phyloP scores from a whole-genome alignment of 2,113 vertebrate species.

The Corydoras sp. region DNA sequence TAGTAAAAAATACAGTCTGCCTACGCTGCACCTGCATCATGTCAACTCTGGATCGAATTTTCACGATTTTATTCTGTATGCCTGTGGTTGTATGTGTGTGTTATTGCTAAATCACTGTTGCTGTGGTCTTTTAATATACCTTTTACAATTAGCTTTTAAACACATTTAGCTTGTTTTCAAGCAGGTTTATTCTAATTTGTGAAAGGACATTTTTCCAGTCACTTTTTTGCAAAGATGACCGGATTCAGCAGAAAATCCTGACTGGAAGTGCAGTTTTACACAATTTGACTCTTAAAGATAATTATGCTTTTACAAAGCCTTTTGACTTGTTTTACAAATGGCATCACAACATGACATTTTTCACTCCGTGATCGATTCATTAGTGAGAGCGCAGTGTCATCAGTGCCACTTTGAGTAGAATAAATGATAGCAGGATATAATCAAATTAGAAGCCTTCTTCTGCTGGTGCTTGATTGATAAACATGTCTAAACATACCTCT shows the following conservation, averaged over 20 bases:
- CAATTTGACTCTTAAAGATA: slow-evolving; percentile 12
- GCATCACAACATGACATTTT: slow-evolving; percentile 21
- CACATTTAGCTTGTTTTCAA: too few relatives aligned
- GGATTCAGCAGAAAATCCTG: neutral
- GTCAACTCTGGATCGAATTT: too few relatives aligned
- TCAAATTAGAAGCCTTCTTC: slow-evolving; percentile 26
- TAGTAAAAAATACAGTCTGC: too few relatives aligned
- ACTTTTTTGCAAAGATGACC: neutral
- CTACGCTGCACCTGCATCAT: too few relatives aligned
- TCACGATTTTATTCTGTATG: too few relatives aligned
- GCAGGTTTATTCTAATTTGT: neutral
- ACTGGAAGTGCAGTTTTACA: slow-evolving; percentile 8
- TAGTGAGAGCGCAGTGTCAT: slow-evolving; percentile 30
- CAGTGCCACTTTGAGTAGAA: slow-evolving; percentile 26
- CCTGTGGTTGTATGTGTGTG: too few relatives aligned
- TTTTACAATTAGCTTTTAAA: too few relatives aligned
- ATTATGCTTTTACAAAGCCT: slow-evolving; percentile 27
- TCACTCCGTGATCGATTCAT: slow-evolving; percentile 35
- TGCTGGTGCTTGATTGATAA: neutral
- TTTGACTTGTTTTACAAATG: slow-evolving; percentile 25
- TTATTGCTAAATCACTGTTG: too few relatives aligned
- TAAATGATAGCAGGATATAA: slow-evolving; percentile 22
- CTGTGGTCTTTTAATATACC: too few relatives aligned
- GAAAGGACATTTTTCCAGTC: slow-evolving; percentile 1
- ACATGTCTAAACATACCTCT: too few relatives aligned